Evolutionary conservation across 2,797 vertebrate species (phyloP).

Genomic region (Chrosomus eos): DNA sequence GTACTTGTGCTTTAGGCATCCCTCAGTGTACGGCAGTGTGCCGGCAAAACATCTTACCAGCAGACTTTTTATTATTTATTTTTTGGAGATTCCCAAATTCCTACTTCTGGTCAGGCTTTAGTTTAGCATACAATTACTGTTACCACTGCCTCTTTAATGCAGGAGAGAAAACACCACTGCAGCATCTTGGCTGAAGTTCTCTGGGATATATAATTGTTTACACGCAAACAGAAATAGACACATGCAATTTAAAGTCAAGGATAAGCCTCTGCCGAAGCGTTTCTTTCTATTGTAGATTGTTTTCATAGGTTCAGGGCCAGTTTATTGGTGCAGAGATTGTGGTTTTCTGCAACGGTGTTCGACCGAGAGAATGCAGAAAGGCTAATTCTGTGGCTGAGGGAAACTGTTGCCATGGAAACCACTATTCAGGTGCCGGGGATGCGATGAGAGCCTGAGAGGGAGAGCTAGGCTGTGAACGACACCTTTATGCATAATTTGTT

Average conservation of each 20-base stretch:
- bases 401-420: conserved; percentile 76
- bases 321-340: conserved; percentile 22
- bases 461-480: conserved; percentile 47
- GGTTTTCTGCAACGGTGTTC: conserved; percentile 48
- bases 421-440: conserved; percentile 73
- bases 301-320: background rate
- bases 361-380: conserved; percentile 61
- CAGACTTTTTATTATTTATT: background rate
- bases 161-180: conserved; percentile 40
- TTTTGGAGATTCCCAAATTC: conserved; percentile 2
- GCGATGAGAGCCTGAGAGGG: conserved; percentile 50
- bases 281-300: conserved; percentile 16
- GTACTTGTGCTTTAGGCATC: background rate
- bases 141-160: conserved; percentile 37
- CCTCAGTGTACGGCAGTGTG: background rate
- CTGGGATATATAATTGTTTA: conserved; percentile 40
- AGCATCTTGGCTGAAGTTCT: conserved; percentile 35
- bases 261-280: background rate
- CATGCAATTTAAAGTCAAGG: conserved; percentile 48
- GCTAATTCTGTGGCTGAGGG: conserved; percentile 67
- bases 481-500: conserved; percentile 41
- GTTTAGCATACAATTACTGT: conserved; percentile 46
- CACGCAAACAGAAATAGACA: conserved; percentile 52
- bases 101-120: conserved; percentile 26
- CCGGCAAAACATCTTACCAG: background rate